Percentiles rank a stretch among this genome's conserved stretches.
Conservation (phyloP, 2,113 vertebrate species). For the Mungos mungo region DNA sequence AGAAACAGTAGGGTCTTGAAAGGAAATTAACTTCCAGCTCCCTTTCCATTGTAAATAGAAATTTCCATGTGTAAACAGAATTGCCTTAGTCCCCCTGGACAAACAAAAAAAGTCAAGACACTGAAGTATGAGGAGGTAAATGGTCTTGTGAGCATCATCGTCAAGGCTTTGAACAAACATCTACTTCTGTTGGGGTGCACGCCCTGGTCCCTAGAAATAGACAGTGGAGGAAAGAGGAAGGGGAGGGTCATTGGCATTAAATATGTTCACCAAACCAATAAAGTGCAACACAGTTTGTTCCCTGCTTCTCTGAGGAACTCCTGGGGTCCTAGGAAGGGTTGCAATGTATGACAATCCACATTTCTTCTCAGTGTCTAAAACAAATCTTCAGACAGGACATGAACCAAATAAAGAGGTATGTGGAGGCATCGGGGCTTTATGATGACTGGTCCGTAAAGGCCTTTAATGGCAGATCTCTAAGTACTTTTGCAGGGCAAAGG, state of each 20-base stretch:
- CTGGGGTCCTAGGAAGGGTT: neutral
- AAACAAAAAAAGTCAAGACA: conserved; percentile 8
- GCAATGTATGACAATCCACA: neutral
- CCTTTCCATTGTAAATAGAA: neutral
- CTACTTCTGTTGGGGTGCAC: neutral
- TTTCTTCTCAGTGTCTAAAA: neutral
- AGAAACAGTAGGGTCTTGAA: neutral
- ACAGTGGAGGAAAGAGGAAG: neutral
- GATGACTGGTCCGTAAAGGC: neutral
- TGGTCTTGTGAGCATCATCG: neutral
- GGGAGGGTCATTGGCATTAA: neutral
- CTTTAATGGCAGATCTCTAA: neutral
- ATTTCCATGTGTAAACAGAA: neutral
- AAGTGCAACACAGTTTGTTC: neutral
- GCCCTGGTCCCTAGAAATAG: neutral
- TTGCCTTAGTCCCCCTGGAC: neutral
- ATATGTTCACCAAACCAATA: neutral
- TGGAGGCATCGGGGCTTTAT: neutral
- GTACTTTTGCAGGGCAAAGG: neutral
- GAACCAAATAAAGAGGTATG: neutral
- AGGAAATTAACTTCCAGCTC: conserved; percentile 25
- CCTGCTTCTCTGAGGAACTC: neutral
- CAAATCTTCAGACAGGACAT: neutral
- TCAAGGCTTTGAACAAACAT: neutral
- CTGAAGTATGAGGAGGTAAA: neutral